Conservation (phyloP, 2,888 invertebrate species). For the Drosophila infuscata region DNA sequence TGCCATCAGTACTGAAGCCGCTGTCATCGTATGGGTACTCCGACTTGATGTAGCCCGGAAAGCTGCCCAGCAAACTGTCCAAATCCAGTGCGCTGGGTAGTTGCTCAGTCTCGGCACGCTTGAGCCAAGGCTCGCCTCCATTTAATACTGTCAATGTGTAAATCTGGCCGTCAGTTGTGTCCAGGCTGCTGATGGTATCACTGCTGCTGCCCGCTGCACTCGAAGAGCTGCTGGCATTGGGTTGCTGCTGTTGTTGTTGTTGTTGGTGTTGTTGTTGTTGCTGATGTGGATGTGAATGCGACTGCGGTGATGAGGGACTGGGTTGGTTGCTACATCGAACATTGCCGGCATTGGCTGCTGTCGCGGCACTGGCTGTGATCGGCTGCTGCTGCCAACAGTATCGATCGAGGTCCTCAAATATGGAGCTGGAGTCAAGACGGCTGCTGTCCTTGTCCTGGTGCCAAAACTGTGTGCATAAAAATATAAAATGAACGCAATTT, state of each 20-base stretch:
- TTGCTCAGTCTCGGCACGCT: constrained; percentile 87
- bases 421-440: constrained; percentile 89
- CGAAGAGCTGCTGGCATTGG: constrained; percentile 68
- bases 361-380: constrained; percentile 78
- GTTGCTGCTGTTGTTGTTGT: constrained; percentile 61
- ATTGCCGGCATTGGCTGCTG: constrained; percentile 83
- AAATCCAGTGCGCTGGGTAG: constrained; percentile 89
- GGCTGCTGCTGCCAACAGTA: constrained; percentile 91
- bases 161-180: constrained; percentile 91
- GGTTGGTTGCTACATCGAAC: constrained; percentile 83
- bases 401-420: constrained; percentile 93
- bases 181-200: constrained; percentile 77
- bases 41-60: constrained; percentile 89
- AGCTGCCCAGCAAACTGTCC: constrained; percentile 92
- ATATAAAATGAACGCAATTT: background rate
- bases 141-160: constrained; percentile 95
- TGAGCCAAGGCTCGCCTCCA: constrained; percentile 89
- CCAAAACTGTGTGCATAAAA: constrained; percentile 81
- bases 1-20: constrained; percentile 88
- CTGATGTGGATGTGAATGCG: constrained; percentile 47
- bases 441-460: constrained; percentile 87
- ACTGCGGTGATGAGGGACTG: constrained; percentile 68
- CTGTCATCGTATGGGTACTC: constrained; percentile 92
- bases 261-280: constrained; percentile 51
- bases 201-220: constrained; percentile 76